phyloP scores from a whole-genome alignment of 2,797 vertebrate species.

The Poeciliopsis presidionis region DNA sequence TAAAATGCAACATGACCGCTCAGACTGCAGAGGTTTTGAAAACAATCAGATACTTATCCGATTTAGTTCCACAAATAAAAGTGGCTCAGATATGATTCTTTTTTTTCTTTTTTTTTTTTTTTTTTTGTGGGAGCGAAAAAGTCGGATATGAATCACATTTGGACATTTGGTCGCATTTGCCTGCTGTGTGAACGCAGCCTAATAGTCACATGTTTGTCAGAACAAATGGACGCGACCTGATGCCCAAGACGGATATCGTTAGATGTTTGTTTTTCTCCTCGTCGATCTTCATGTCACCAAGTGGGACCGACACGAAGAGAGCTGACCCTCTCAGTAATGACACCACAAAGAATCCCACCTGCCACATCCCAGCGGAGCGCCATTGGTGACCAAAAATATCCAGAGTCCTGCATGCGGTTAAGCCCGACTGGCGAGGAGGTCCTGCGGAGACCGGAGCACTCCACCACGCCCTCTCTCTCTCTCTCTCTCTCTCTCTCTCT shows the following conservation, averaged over 20 bases:
- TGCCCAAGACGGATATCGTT: constrained; percentile 4
- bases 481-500: constrained; percentile 46
- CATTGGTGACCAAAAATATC: constrained; percentile 60
- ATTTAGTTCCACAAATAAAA: no score
- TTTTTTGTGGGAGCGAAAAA: no score
- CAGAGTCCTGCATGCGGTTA: neutral
- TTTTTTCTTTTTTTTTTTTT: no score
- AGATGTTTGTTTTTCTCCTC: constrained; percentile 28
- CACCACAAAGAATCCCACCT: constrained; percentile 66
- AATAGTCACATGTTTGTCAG: constrained; percentile 42
- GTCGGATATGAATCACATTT: no score
- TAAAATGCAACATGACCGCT: no score
- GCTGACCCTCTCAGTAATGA: constrained; percentile 41
- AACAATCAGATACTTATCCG: no score
- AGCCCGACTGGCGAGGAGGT: constrained; percentile 28
- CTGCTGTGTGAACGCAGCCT: no score
- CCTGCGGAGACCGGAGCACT: constrained; percentile 37
- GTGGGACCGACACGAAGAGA: constrained; percentile 5
- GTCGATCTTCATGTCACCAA: neutral
- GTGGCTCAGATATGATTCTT: no score
- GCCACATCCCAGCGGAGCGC: constrained; percentile 35
- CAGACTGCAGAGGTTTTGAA: no score
- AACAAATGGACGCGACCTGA: constrained; percentile 32
- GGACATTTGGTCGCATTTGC: no score
- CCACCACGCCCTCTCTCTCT: constrained; percentile 43